phyloP scores from a whole-genome alignment of 2,113 vertebrate genomes.

The Alaudala cheleensis region DNA sequence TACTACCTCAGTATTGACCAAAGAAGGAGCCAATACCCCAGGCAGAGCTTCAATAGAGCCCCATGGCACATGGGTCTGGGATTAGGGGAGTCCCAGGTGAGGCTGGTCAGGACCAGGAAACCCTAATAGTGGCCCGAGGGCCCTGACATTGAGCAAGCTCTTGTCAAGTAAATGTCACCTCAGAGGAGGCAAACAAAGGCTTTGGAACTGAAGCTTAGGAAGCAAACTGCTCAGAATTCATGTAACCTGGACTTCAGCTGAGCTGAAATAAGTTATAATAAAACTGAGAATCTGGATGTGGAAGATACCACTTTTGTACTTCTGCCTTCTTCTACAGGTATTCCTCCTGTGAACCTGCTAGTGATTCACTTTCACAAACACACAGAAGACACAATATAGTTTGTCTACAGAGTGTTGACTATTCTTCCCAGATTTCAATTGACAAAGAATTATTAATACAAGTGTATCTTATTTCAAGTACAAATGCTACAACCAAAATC shows the following conservation, averaged over 20 bases:
- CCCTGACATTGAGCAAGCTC: too few species aligned
- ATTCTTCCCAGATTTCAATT: neutral
- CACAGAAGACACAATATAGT: neutral
- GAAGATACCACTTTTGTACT: neutral
- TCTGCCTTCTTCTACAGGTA: neutral
- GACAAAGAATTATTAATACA: neutral
- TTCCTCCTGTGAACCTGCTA: neutral
- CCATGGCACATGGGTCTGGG: too few species aligned
- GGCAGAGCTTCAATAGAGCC: too few species aligned
- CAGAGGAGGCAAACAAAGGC: too few species aligned
- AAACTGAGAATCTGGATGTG: neutral
- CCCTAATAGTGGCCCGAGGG: too few species aligned
- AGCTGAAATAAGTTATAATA: neutral
- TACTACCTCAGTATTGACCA: too few species aligned
- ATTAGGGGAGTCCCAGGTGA: too few species aligned
- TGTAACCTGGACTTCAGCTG: neutral
- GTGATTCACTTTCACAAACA: neutral
- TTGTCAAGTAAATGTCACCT: too few species aligned
- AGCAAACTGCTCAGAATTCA: neutral
- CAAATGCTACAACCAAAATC: neutral
- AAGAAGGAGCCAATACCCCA: too few species aligned
- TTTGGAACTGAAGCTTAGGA: too few species aligned
- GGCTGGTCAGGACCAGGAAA: too few species aligned
- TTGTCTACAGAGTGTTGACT: neutral
- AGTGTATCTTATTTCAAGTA: neutral